Conservation (phyloP, 2,797 vertebrate genomes). For the Simalia tracyae region DNA sequence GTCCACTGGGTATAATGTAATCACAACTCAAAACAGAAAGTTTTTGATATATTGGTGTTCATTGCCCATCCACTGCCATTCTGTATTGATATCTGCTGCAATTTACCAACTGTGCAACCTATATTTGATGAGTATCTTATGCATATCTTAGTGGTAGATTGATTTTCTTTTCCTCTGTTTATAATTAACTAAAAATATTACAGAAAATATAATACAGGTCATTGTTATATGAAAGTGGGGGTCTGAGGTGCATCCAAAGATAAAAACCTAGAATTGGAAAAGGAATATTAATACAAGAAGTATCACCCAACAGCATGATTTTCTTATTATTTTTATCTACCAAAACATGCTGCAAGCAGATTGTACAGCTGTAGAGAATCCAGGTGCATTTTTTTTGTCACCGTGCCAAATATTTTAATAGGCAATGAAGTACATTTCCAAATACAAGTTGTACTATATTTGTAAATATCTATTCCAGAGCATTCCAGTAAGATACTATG, state of each 20-base stretch:
- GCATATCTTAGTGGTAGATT: not conserved
- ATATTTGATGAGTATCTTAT: not conserved
- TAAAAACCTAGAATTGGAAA: not conserved
- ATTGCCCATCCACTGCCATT: not conserved
- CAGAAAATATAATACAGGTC: not conserved
- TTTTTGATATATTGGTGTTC: not conserved
- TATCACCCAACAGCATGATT: not conserved
- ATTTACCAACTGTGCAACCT: not conserved
- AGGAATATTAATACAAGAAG: not conserved
- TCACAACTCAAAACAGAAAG: not conserved
- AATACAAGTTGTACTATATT: not conserved
- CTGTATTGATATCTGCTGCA: not conserved
- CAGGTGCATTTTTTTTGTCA: not conserved
- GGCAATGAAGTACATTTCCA: not conserved
- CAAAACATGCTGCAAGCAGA: not conserved
- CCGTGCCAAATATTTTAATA: not conserved
- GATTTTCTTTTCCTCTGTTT: not conserved
- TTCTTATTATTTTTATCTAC: not conserved
- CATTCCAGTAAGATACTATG: not conserved
- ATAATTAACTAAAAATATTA: not conserved
- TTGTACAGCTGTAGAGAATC: not conserved
- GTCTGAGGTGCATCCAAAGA: not conserved
- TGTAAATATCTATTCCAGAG: not conserved
- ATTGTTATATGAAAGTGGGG: too few relatives aligned
- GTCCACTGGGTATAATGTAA: not conserved